phyloP scores from a whole-genome alignment of 2,113 vertebrate species.

The Dromiciops gliroides region DNA sequence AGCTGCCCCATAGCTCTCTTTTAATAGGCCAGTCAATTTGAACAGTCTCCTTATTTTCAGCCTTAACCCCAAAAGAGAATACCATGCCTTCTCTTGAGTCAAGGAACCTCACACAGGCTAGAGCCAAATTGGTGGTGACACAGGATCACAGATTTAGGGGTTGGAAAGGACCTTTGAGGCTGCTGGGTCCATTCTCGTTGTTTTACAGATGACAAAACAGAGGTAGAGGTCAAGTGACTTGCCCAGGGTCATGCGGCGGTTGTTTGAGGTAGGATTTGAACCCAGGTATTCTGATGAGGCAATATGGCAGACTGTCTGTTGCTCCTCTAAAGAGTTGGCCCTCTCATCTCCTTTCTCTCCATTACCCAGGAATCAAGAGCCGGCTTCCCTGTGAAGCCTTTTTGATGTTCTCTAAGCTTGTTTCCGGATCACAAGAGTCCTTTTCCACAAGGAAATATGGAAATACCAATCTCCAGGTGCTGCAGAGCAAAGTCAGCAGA shows the following conservation, averaged over 20 bases:
- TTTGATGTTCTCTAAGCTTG: neutral
- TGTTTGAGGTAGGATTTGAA: neutral
- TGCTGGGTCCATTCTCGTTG: neutral
- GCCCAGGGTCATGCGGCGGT: neutral
- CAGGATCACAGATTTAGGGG: neutral
- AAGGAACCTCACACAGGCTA: neutral
- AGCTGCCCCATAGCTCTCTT: too few species aligned
- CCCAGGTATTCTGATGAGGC: neutral
- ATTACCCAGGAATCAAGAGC: neutral
- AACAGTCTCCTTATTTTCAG: neutral
- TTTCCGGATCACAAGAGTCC: neutral
- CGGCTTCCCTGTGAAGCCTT: neutral
- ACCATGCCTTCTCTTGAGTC: neutral
- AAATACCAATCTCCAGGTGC: too few species aligned
- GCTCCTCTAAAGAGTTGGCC: too few species aligned
- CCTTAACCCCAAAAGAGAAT: neutral
- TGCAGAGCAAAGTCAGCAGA: neutral
- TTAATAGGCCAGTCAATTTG: neutral
- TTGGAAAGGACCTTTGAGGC: neutral
- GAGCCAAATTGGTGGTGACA: too few species aligned
- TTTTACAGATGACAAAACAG: neutral
- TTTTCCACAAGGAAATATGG: neutral
- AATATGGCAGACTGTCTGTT: neutral
- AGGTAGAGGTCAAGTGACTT: neutral
- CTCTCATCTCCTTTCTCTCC: neutral